phyloP scores from a whole-genome alignment of 2,113 vertebrate genomes.

The Anser brachyrhynchus region DNA sequence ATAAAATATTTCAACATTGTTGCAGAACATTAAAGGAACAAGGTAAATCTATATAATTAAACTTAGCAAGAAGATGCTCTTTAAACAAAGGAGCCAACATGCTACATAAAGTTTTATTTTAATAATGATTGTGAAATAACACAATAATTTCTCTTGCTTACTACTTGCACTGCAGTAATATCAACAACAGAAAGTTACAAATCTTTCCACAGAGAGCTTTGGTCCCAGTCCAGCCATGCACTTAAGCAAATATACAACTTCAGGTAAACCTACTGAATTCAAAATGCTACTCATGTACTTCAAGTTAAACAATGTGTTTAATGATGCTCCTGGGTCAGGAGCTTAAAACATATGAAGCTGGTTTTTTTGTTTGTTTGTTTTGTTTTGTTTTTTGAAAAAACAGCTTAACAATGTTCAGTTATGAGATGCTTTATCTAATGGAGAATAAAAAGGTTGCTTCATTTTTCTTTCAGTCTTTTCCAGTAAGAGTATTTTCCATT shows the following conservation, averaged over 20 bases:
- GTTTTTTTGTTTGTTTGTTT: too few relatives aligned
- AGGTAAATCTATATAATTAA: neutral
- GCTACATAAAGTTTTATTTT: neutral
- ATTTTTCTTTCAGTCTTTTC: neutral
- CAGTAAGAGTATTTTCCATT: slow-evolving; percentile 2
- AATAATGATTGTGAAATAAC: neutral
- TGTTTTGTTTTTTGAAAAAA: neutral
- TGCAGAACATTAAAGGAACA: neutral
- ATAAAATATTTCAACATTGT: neutral
- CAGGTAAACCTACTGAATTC: neutral
- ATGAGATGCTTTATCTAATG: neutral
- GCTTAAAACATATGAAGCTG: neutral
- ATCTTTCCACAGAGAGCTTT: neutral
- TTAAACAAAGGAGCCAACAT: neutral
- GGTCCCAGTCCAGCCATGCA: neutral
- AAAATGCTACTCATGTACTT: neutral
- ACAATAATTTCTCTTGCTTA: neutral
- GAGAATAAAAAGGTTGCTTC: neutral
- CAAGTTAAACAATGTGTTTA: neutral
- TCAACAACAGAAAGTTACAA: neutral
- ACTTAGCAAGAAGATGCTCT: neutral
- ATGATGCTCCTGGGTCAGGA: neutral
- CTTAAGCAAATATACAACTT: neutral
- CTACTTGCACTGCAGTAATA: neutral
- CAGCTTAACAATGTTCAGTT: neutral